Evolutionary conservation across 2,888 invertebrate genomes (phyloP).

Genomic region (Uropetala carovei): DNA sequence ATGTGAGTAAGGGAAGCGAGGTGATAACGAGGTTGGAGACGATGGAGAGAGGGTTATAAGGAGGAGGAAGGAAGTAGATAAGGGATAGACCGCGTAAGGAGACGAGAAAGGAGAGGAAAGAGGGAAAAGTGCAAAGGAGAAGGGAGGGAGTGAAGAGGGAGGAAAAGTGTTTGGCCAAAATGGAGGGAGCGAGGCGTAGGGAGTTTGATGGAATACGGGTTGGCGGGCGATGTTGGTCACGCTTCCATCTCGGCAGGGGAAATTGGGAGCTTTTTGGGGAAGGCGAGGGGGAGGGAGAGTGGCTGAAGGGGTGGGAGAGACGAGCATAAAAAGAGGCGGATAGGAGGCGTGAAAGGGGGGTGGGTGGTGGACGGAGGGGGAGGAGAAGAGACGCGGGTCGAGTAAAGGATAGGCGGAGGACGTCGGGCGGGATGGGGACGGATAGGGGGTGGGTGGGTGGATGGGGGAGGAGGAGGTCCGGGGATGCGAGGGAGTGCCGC

Average conservation of each 20-base stretch:
- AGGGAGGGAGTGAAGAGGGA: background rate
- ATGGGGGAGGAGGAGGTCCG: too few relatives aligned
- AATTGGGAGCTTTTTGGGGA: slow-evolving; percentile 24
- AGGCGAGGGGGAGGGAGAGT: background rate
- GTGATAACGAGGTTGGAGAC: slow-evolving; percentile 9
- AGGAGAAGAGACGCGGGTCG: too few relatives aligned
- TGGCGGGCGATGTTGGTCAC: background rate
- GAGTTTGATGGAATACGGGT: slow-evolving; percentile 7
- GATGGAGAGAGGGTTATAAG: background rate
- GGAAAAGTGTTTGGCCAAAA: background rate
- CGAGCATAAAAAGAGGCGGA: background rate
- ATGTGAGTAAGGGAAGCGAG: background rate
- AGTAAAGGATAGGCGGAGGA: too few relatives aligned
- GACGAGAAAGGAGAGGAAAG: background rate
- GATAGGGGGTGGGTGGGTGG: too few relatives aligned
- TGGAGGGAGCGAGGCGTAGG: too few relatives aligned
- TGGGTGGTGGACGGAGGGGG: too few relatives aligned
- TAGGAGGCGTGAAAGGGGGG: too few relatives aligned
- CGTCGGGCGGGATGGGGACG: too few relatives aligned
- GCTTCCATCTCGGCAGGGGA: slow-evolving; percentile 13
- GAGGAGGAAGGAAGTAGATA: background rate
- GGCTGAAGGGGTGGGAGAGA: background rate
- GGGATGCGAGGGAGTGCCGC: too few relatives aligned
- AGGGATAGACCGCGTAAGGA: background rate
- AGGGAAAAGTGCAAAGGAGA: background rate